Evolutionary conservation across 2,797 vertebrate species (phyloP).

Genomic region (Pelobates cultripes): DNA sequence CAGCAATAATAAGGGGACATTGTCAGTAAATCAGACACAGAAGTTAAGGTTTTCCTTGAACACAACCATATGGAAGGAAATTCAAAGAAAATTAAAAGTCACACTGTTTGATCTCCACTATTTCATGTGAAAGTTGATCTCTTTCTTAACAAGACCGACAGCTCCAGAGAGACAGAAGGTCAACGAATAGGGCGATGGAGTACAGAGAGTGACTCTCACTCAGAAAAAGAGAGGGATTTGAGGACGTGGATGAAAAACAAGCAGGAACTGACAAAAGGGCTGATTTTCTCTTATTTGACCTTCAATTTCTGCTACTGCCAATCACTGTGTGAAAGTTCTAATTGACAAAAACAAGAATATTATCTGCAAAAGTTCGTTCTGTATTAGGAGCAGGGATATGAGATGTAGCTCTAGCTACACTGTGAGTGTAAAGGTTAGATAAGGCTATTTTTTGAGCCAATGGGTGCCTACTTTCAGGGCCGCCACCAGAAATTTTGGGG

Average conservation of each 20-base stretch:
- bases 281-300: background rate
- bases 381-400: background rate
- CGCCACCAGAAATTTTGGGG: too few species aligned
- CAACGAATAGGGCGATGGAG: conserved; percentile 18
- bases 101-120: conserved; percentile 37
- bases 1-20: conserved; percentile 39
- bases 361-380: background rate
- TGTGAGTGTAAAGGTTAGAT: too few species aligned
- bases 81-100: conserved; percentile 40
- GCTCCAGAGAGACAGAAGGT: conserved; percentile 22
- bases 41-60: conserved; percentile 30
- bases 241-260: background rate
- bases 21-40: conserved; percentile 21
- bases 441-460: too few species aligned
- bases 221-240: background rate
- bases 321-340: background rate
- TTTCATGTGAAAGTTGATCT: conserved; percentile 31
- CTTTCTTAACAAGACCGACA: conserved; percentile 23
- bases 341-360: background rate
- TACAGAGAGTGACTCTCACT: background rate
- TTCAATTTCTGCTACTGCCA: background rate
- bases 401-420: too few species aligned
- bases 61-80: conserved; percentile 45
- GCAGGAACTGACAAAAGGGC: background rate
- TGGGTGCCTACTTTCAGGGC: too few species aligned